Base-by-base conservation (phyloP, 2,888 invertebrate genomes). In the Fragum sueziense region DNA sequence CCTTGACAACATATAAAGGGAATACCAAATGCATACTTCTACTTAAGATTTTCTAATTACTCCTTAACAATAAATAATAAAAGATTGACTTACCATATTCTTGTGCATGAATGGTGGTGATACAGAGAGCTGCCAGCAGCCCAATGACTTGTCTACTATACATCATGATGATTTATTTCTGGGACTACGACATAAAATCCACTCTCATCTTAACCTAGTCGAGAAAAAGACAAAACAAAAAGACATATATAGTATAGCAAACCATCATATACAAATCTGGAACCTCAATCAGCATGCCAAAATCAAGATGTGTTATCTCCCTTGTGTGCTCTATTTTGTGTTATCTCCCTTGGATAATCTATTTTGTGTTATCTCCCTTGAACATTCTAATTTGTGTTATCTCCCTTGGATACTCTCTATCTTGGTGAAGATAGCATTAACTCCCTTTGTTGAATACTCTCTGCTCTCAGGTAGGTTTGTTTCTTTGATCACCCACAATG, bases 181-280 rank as follows among this genome's bases (percentile, higher is more conserved):
- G 41, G 34, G 34, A 61, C 72, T 75, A 75, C 71, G 69, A 74
- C 78, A 81, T 81, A 79, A 83, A 81, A 75, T 74, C 81, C 80
- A 74, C 74, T 70, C 61, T 74, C 83, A 79, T 79, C 82, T 85
- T 86, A n/a, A 86, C 86, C 86, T 86, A 79, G 68, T 71, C 65
- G 73, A 76, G 75, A 74, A 76, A 74, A 79, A 84, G 73, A 54
- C 31, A 54, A 75, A 73, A 75, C 68, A 74, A 34, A 67, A 41
- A 77, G n/a, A 76, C 71, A 74, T 74, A 67, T 74, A 77, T 81
- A 81, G 72, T 72, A 76, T 81, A 81, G 72, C 74, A 76, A 81
- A 77, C 70, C 70, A 70, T 70, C 52, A 70, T 22, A 1, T 41
- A 27, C 41, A 25, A 22, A 41, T 47, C 47, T 47, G 47, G 14